Base-by-base conservation (phyloP, 30 jellyfish, hydroid and myxozoan species). In the Aurelia sp. region DNA sequence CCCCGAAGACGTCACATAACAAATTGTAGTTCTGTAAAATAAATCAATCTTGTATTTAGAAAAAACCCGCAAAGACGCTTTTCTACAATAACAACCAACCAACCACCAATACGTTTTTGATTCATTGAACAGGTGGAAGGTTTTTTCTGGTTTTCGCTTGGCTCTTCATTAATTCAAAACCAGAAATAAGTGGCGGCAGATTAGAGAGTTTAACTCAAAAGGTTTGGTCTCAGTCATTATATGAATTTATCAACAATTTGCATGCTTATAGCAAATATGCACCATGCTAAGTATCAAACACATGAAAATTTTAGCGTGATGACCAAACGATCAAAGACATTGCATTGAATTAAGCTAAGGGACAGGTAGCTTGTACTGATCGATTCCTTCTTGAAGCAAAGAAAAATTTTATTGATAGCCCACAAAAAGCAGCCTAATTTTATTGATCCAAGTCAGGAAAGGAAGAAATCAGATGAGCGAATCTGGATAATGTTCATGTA, bases 51-150 rank as follows among this genome's bases (percentile, higher is more conserved):
- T 33, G 66, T 23, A 76, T 60, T 44, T 5, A 7, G 55, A 44
- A 44, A 44, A 44, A 0, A 44, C 55, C 55, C 55, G 76, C 65
- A 12, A 57, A 76, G 86, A 47, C 86, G 86, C 86, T 76, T 53
- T 19, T 52, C 4, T 35, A 51, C 76, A 61, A 76, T 20, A 76
- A 76, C 86, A 76, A 53, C 65, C 50, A 35, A 76, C 63, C 60
- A 76, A 27, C n/a, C 50, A 61, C 86, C 44, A 59, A 76, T 62
- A 16, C 18, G 13, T 55, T 4, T 50, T 74, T 61, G 57, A 31
- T 51, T 27, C 41, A 10, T 30, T 63, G 65, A 53, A 62, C 86
- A 76, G 86, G 86, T 76, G 86, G 86, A 44, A 74, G 55, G 40
- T 76, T 51, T 15, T 61, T n/a, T 74, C 23, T 64, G 62, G 37